Base-by-base conservation (phyloP, 2,888 invertebrate species). In the Archips xylosteana region DNA sequence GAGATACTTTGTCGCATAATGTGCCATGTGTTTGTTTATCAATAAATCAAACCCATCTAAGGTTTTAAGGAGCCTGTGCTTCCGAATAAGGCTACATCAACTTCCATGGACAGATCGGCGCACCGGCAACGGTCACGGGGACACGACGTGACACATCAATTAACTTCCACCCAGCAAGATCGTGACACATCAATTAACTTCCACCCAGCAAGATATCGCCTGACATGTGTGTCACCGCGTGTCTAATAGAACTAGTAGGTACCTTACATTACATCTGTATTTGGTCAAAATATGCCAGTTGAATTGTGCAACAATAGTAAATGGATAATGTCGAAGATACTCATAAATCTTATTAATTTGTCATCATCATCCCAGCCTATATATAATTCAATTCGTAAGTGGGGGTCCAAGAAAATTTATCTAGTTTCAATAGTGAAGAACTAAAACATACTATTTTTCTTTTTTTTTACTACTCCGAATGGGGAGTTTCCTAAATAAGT, bases 121-220 rank as follows among this genome's bases (percentile, higher is more conserved):
- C 81, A 79, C 75, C 71, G 69, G 70, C 74, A 69, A 57, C 62
- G 78, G 76, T 77, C 80, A 79, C 80, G 82, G 76, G 76, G 76
- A 79, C 75, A 76, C 78, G 79, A 81, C 82, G 80, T 82, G 80
- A 81, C 79, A 78, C 79, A 78, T 82, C 82, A 83, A 82, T 82
- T 80, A 80, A 59, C 54, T 63, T 60, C 65, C 57, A 73, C 60
- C 42, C 13, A 54, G 64, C 63, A 64, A 61, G 32, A 63, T 68
- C 82, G 80, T 82, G 80, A 81, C 79, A 78, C 79, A 78, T 82
- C 82, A 83, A 82, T 82, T 80, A 80, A 59, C 54, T 63, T 60
- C 65, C 57, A 73, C 60, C 42, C 13, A 54, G 64, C 63, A 64
- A 61, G 32, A 63, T 68, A 73, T 54, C 47, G 15, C 45, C 36